phyloP scores from a whole-genome alignment of 2,797 vertebrate genomes.

The Lagorchestes hirsutus region DNA sequence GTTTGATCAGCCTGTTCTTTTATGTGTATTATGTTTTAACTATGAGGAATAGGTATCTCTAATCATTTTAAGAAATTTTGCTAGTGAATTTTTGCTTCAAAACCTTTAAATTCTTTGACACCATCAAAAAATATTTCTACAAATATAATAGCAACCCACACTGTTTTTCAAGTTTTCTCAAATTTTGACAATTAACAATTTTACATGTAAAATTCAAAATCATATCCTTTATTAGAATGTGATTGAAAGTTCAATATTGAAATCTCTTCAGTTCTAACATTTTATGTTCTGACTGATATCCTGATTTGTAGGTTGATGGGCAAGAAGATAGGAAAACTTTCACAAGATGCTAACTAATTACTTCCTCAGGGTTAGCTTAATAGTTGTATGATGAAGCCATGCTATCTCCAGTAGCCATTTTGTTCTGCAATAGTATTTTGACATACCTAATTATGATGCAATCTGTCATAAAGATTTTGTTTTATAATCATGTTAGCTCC shows the following conservation, averaged over 20 bases:
- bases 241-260: not conserved
- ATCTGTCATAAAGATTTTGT: not conserved
- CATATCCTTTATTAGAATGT: not conserved
- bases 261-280: not conserved
- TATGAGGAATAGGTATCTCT: not conserved
- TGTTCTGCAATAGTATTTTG: not conserved
- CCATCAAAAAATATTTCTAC: not conserved
- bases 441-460: not conserved
- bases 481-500: not conserved
- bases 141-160: not conserved
- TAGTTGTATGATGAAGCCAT: not conserved
- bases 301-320: not conserved
- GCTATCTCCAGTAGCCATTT: not conserved
- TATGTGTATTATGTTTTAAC: not conserved
- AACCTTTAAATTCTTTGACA: not conserved
- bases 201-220: not conserved
- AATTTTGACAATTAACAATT: not conserved
- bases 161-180: not conserved
- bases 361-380: not conserved
- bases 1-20: not conserved
- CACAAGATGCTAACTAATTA: too few species aligned
- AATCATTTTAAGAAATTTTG: not conserved
- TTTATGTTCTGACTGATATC: not conserved
- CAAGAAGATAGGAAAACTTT: not conserved
- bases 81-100: not conserved